Evolutionary conservation across 2,888 invertebrate species (phyloP), one percentile per base, ranked within the genome.

Genomic region (Acleris holmiana): DNA sequence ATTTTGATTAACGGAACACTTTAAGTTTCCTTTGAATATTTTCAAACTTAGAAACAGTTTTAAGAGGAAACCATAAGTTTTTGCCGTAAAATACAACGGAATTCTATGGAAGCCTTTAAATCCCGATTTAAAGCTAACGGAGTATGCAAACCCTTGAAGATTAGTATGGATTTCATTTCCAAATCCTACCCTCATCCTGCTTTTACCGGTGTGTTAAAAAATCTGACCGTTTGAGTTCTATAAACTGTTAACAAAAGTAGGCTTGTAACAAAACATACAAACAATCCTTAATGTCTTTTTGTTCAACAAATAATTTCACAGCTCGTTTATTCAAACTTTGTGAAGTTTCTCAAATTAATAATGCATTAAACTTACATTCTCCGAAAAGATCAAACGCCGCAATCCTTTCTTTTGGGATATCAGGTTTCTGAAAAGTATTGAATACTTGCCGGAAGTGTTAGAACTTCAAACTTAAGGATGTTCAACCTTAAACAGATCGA

Each of bases 231-330:
- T 65, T 55, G 54, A 55, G 29, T 40, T 55, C 51, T 49, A n/a
- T 17, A 49, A 59, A 49, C 44, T 49, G 54, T 65, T 54, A 54
- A 13, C 44, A 6, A 50, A 21, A 65, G 60, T 53, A 35, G 35
- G 25, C 49, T 13, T 44, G 47, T 19, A 57, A 58, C 57, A 49
- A 48, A 48, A 35, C 21, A 19, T 29, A 46, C 60, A 65, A 65
- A 55, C 60, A 44, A 48, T 50, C 49, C 23, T 35, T 50, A 40
- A 60, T 25, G 40, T 17, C 49, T 76, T 80, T 78, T 74, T 75
- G 40, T 56, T 56, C 64, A 46, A 70, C 73, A 70, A 75, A 73
- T 71, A 70, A 77, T 75, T 79, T 80, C 71, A 75, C 78, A 76
- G 75, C 69, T 74, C 73, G 69, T 74, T 78, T 73, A 71, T 71